Evolutionary conservation across 2,797 vertebrate species (phyloP), one percentile per base, ranked within the genome.

Genomic region (Sparidentex hasta): DNA sequence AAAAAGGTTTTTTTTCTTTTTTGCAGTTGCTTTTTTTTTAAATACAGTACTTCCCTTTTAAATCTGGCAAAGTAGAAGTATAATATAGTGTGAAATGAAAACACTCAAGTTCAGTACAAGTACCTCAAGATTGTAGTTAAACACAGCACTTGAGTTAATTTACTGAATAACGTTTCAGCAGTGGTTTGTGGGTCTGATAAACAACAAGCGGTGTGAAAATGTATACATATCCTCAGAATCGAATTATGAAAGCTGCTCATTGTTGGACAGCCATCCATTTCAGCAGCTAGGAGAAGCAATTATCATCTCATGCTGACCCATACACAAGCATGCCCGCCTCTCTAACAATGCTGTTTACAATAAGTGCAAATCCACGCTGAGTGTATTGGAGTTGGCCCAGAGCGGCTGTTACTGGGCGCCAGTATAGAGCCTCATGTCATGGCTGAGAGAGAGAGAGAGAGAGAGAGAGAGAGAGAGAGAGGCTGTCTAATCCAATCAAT

Each of bases 291-390:
- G 71, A 73, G 59, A 76, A 65, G 82, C 74, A 90, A 88, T 87
- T 87, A 89, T 80, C 69, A 56, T 82, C 78, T 81, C 82, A 78
- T n/a, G 54, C 61, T 67, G 78, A 82, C 63, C 61, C 74, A 55
- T 74, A 78, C 67, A 82, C 67, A 72, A 50, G 68, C 64, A 82
- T 64, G 71, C 56, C 56, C 64, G 87, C 82, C 74, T 82, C 74
- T 67, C 74, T 50, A 79, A 92, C 88, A 92, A 89, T 88, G 88
- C 76, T 90, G 89, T 92, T 91, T 89, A 92, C 87, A 75, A 73
- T 83, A n/a, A 87, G 80, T 55, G 80, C 64, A 76, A 85, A 85
- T 71, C 85, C 56, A 65, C 72, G 67, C 80, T 61, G 76, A 78
- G 79, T 74, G 51, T 74, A 78, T 54, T 62, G 62, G 57, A 76